These are phyloP conservation scores for Euglossa dilemma DNA, from an alignment of 1,140 invertebrate species.

Conservation along the genomic window DNA sequence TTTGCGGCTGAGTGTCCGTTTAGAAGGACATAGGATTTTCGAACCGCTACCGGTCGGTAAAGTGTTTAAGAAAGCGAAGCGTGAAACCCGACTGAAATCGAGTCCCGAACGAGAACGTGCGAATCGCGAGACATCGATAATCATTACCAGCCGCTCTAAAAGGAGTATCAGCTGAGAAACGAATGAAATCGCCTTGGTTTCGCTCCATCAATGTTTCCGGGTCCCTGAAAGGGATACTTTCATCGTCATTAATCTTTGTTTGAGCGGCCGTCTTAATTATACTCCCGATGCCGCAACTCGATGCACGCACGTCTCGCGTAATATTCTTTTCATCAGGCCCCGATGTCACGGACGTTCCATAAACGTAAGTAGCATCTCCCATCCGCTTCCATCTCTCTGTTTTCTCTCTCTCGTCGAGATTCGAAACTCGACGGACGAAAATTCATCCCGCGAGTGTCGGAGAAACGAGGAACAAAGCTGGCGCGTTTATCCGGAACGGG, in stretches of 20 bases:
- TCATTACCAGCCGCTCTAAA: neutral
- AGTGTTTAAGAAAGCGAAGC: neutral
- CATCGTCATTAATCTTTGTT: constrained; percentile 29
- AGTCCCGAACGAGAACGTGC: neutral
- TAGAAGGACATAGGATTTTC: too few species aligned
- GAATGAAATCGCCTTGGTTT: neutral
- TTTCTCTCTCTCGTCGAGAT: neutral
- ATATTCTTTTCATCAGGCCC: neutral
- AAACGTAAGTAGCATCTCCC: neutral
- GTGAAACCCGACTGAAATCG: neutral
- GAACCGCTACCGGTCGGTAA: too few species aligned
- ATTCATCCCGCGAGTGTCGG: too few species aligned
- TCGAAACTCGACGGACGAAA: neutral
- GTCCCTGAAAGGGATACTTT: constrained; percentile 7
- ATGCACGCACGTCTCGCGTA: neutral
- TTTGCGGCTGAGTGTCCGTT: too few species aligned
- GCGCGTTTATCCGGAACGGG: neutral
- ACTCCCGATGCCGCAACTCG: neutral
- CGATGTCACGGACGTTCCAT: neutral
- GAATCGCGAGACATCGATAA: neutral
- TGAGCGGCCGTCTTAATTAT: constrained; percentile 15
- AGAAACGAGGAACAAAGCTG: neutral
- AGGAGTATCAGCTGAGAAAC: neutral
- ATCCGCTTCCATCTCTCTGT: neutral
- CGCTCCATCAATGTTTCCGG: constrained; percentile 11